Percentiles rank a stretch among this genome's conserved stretches.
Conservation (phyloP, 2,113 vertebrate genomes). For the Paradoxurus hermaphroditus region DNA sequence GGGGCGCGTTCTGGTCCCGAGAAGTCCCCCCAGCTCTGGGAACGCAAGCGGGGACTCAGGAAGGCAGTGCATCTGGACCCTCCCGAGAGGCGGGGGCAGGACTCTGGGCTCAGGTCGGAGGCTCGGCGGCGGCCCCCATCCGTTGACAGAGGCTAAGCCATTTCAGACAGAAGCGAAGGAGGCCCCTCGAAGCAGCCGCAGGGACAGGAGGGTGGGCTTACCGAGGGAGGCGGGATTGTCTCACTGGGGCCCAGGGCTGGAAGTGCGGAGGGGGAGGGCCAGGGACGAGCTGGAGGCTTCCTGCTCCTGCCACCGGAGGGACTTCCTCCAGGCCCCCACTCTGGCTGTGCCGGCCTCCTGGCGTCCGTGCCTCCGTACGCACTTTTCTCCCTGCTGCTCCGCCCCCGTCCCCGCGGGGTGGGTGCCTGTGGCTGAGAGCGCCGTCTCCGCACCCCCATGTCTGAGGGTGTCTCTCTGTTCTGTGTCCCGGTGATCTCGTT, state of each 20-base stretch:
- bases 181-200: fast-evolving
- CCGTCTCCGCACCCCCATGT: fast-evolving
- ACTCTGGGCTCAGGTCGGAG: neutral
- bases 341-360: fast-evolving
- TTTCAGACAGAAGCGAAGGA: neutral
- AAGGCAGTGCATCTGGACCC: no score
- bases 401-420: fast-evolving
- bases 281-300: fast-evolving
- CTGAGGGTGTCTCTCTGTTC: fast-evolving
- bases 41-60: neutral
- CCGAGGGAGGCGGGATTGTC: fast-evolving
- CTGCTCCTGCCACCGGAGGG: fast-evolving
- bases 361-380: fast-evolving
- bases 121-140: fast-evolving
- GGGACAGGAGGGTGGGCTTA: no score
- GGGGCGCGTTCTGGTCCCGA: fast-evolving
- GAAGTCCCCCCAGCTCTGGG: neutral
- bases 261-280: fast-evolving
- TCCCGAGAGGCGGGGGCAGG: neutral
- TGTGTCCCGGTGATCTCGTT: fast-evolving
- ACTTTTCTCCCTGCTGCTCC: no score
- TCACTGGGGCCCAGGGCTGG: neutral
- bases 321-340: fast-evolving
- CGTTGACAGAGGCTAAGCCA: neutral
- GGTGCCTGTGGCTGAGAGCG: fast-evolving